Evolutionary conservation across 2,888 invertebrate genomes (phyloP).

Genomic region (Scaptomyza cyrtandrae): DNA sequence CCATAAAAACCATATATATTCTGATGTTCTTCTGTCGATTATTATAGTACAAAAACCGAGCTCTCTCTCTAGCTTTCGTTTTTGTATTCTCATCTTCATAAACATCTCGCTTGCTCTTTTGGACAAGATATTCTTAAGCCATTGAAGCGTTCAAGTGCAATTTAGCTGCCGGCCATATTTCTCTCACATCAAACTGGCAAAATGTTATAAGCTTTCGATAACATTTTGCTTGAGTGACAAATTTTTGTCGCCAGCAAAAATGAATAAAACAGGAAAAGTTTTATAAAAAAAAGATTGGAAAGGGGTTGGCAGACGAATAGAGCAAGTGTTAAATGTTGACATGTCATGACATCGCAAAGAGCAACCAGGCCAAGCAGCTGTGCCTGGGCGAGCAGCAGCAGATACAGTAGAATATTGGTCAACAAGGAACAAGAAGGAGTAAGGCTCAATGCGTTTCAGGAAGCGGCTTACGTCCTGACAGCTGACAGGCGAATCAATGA

Average conservation of each 20-base stretch:
- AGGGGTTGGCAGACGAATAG: conserved; percentile 55
- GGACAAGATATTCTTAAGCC: conserved; percentile 57
- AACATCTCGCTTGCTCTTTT: conserved; percentile 12
- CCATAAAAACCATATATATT: neutral
- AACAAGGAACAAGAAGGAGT: conserved; percentile 37
- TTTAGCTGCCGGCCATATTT: conserved; percentile 33
- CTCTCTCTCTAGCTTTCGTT: neutral
- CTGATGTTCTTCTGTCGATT: neutral
- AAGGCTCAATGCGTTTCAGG: conserved; percentile 47
- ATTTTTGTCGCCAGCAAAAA: conserved; percentile 59
- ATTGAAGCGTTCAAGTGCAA: conserved; percentile 52
- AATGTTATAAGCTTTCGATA: conserved; percentile 73
- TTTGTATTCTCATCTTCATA: neutral
- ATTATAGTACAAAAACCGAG: neutral
- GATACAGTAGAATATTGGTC: conserved; percentile 52
- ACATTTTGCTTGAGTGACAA: conserved; percentile 74
- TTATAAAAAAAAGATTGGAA: conserved; percentile 12
- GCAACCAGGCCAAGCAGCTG: conserved; percentile 49
- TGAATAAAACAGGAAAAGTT: conserved; percentile 52
- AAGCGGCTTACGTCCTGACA: conserved; percentile 76
- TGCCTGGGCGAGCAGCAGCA: conserved; percentile 28
- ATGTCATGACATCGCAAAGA: conserved; percentile 78
- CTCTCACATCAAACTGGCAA: conserved; percentile 21
- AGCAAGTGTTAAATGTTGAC: conserved; percentile 80
- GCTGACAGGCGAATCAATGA: conserved; percentile 78